Conservation (phyloP, 2,888 invertebrate genomes). For the Aphrophora alni region DNA sequence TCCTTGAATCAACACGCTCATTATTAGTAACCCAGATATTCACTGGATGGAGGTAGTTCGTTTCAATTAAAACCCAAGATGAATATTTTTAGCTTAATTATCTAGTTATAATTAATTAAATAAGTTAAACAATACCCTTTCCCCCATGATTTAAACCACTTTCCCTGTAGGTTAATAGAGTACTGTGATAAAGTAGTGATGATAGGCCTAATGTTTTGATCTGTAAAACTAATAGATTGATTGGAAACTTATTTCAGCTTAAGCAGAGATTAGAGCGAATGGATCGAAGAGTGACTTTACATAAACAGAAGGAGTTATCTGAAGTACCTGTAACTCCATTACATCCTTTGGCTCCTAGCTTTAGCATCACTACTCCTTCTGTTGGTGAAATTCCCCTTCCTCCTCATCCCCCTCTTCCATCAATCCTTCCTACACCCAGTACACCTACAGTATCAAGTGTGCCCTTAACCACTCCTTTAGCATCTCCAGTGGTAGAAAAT, state of each 20-base stretch:
- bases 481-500: not conserved
- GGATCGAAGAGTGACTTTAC: slow-evolving; percentile 66
- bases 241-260: slow-evolving; percentile 65
- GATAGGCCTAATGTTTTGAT: too few species aligned
- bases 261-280: slow-evolving; percentile 70
- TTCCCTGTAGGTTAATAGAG: too few species aligned
- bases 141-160: too few species aligned
- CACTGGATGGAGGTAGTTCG: too few species aligned
- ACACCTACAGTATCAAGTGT: not conserved
- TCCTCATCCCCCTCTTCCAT: not conserved
- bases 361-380: not conserved
- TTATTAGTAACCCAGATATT: too few species aligned
- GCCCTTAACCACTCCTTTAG: not conserved
- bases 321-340: slow-evolving; percentile 9
- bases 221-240: too few species aligned
- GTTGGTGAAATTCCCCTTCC: not conserved
- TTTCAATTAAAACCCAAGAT: too few species aligned
- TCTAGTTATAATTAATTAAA: too few species aligned
- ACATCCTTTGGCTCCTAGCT: not conserved
- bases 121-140: too few species aligned
- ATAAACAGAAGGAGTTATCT: slow-evolving; percentile 53
- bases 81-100: too few species aligned
- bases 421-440: not conserved
- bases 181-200: too few species aligned
- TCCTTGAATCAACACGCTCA: too few species aligned